Conservation (phyloP, 2,888 invertebrate genomes). For the Augochlorella aurata region DNA sequence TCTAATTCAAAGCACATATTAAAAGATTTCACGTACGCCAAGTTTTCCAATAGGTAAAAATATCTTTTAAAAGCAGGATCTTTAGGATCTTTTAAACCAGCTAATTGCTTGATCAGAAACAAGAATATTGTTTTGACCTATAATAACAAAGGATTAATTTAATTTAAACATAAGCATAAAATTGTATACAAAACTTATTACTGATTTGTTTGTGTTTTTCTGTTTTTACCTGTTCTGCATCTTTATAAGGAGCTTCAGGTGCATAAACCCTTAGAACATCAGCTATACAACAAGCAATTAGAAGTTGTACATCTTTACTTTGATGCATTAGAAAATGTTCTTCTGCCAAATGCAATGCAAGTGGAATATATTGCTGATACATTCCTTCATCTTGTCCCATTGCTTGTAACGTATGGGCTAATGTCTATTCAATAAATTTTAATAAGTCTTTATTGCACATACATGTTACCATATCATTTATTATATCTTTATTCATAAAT, state of each 20-base stretch:
- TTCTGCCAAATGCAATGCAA: slow-evolving; percentile 95
- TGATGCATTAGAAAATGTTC: slow-evolving; percentile 95
- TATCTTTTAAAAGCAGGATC: slow-evolving; percentile 98
- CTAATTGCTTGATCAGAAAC: slow-evolving; percentile 96
- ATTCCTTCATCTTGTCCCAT: slow-evolving; percentile 98
- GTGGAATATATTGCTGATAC: slow-evolving; percentile 94
- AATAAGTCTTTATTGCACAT: background rate
- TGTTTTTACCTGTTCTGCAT: slow-evolving; percentile 93
- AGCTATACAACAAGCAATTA: slow-evolving; percentile 98
- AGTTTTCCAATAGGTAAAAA: slow-evolving; percentile 97
- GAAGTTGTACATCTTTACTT: slow-evolving; percentile 95
- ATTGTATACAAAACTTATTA: slow-evolving; percentile 1
- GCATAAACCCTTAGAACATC: slow-evolving; percentile 98
- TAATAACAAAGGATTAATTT: slow-evolving; percentile 17
- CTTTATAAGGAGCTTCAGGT: slow-evolving; percentile 98
- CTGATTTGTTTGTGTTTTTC: slow-evolving; percentile 69
- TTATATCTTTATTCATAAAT: slow-evolving; percentile 11
- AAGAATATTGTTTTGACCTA: slow-evolving; percentile 91
- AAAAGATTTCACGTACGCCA: slow-evolving; percentile 98
- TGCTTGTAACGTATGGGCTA: slow-evolving; percentile 97
- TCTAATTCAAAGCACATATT: slow-evolving; percentile 99
- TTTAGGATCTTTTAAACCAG: slow-evolving; percentile 97
- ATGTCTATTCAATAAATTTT: slow-evolving; percentile 84
- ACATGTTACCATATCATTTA: background rate
- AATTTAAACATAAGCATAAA: background rate